phyloP scores from a whole-genome alignment of 2,888 invertebrate species.

The Heliconius charithonia region DNA sequence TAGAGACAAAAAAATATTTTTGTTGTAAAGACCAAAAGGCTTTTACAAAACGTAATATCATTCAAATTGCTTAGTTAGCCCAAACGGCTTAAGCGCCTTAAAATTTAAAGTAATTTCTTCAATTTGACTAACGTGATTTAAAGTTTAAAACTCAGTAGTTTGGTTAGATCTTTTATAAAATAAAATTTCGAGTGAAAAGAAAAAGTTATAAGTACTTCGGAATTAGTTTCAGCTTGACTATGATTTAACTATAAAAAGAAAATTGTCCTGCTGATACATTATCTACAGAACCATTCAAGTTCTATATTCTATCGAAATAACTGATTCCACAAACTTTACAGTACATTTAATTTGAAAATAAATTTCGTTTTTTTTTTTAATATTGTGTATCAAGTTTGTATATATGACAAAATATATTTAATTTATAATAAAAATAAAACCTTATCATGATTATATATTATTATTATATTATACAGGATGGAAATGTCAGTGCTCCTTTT shows the following conservation, averaged over 20 bases:
- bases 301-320: conserved; percentile 15
- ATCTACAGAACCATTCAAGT: conserved; percentile 8
- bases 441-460: no score
- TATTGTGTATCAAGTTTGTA: no score
- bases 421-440: no score
- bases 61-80: not conserved
- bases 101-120: conserved; percentile 9
- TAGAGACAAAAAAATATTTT: no score
- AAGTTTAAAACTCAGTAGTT: conserved; percentile 10
- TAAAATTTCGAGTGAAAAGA: conserved; percentile 14
- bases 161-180: not conserved
- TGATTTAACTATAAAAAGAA: conserved; percentile 13
- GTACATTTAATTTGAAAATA: not conserved
- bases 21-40: not conserved
- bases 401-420: no score
- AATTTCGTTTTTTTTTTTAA: no score
- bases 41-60: not conserved
- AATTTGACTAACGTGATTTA: conserved; percentile 8
- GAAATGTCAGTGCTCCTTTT: no score
- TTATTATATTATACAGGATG: no score
- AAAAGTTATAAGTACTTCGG: conserved; percentile 17
- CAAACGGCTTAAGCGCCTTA: not conserved
- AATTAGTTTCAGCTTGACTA: conserved; percentile 11
- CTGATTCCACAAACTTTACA: not conserved
- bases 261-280: not conserved